Conservation (phyloP, 2,888 invertebrate species). For the Gymnocheta viridis region DNA sequence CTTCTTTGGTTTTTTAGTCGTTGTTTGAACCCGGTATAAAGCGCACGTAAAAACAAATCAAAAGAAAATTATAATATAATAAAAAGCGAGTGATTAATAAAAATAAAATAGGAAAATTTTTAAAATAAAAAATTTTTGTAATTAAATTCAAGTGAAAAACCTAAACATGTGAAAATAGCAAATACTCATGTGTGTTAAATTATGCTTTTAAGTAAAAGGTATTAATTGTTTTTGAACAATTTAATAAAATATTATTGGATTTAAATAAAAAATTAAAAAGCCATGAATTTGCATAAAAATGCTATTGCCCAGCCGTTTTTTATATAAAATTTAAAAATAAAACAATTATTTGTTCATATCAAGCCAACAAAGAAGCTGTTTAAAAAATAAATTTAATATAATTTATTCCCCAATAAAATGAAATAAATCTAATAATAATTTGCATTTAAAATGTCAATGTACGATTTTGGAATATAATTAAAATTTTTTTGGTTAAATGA, state of each 20-base stretch:
- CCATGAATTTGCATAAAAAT: neutral
- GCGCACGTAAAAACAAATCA: slow-evolving; percentile 36
- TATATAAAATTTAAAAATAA: neutral
- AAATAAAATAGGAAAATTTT: slow-evolving; percentile 1
- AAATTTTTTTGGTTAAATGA: neutral
- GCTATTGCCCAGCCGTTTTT: neutral
- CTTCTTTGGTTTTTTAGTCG: slow-evolving; percentile 41
- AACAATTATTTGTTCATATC: neutral
- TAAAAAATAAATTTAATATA: neutral
- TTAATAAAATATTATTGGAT: too few species aligned
- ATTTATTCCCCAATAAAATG: neutral
- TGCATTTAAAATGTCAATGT: neutral
- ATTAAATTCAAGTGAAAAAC: neutral
- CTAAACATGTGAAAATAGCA: neutral
- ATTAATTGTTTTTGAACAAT: too few species aligned
- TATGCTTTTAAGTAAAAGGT: neutral
- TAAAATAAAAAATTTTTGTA: neutral
- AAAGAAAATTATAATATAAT: neutral
- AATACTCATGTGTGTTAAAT: neutral
- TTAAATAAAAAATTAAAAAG: neutral
- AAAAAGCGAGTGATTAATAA: neutral
- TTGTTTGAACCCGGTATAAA: slow-evolving; percentile 49
- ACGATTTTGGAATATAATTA: neutral
- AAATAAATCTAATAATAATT: slow-evolving; percentile 10
- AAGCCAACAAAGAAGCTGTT: neutral